Base-by-base conservation (phyloP, 1,140 invertebrate genomes). In the Drosophila asahinai region DNA sequence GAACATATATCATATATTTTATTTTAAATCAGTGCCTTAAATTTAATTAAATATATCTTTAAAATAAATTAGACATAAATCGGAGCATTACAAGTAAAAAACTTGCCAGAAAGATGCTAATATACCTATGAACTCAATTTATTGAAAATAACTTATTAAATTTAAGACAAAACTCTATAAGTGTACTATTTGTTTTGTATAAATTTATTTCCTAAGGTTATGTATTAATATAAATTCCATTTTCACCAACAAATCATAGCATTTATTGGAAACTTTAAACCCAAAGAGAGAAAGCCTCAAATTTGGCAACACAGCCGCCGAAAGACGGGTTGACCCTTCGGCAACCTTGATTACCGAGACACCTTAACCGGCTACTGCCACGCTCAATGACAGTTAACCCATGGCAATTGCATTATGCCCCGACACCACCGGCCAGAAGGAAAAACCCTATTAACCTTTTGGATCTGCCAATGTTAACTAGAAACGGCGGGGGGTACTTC, bases 371-470 rank as follows among this genome's bases (percentile, higher is more conserved):
- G 33, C 54, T 67, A 68, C 63, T 42, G 66, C 51, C 52, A 19
- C 52, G 12, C 58, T 57, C 77, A 80, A 67, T 84, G 80, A 80
- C 55, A 72, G 63, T 81, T 86, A 61, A 73, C 72, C 72, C 63
- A 66, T 57, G 33, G 68, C 74, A 58, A 78, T 61, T 81, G 83
- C 83, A 82, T 51, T 81, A 45, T 36, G 2, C 14, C 17, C 42
- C 63, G 62, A 68, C 49, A 61, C 57, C 43, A 11, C 17, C 8
- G 14, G 47, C 65, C 67, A 59, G 57, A 48, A 83, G 73, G 70
- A 52, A 87, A 55, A 80, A 83, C 84, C 83, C 80, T 86, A 86
- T 86, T 89, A 89, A 86, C 84, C 83, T 89, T 89, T 83, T 77
- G 43, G 38, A 54, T 83, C 61, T 80, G 79, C 71, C 73, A 60